A percentile compares a stretch with the other conserved stretches of the same genome.
phyloP scores from a whole-genome alignment of 2,888 invertebrate species.

The Archips crataeganus region DNA sequence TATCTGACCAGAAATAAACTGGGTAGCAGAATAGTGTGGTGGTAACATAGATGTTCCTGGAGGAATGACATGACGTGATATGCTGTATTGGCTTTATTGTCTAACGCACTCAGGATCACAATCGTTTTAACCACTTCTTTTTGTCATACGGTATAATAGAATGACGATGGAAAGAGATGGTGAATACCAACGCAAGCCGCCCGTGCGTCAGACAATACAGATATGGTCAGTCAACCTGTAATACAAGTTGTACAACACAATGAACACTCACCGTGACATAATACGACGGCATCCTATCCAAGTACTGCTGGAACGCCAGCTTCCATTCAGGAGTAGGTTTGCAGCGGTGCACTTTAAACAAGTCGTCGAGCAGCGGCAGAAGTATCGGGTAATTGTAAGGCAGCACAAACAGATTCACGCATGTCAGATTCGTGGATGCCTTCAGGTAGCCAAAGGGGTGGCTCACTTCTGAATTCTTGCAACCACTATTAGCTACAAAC shows the following conservation, averaged over 20 bases:
- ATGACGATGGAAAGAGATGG: too few relatives aligned
- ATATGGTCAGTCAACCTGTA: too few relatives aligned
- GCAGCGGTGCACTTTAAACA: constrained; percentile 96
- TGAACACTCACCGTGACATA: constrained; percentile 89
- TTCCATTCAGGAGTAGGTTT: constrained; percentile 98
- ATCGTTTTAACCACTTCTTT: too few relatives aligned
- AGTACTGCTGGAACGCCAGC: constrained; percentile 96
- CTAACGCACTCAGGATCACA: too few relatives aligned
- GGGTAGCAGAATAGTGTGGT: too few relatives aligned
- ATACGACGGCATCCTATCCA: constrained; percentile 98
- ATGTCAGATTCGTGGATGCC: constrained; percentile 96
- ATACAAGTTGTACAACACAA: background rate
- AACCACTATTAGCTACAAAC: constrained; percentile 96
- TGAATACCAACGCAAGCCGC: too few relatives aligned
- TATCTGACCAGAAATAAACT: too few relatives aligned
- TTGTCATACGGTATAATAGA: too few relatives aligned
- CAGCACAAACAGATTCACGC: constrained; percentile 98
- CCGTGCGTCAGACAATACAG: too few relatives aligned
- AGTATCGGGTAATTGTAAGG: constrained; percentile 99
- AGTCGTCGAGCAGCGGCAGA: constrained; percentile 95
- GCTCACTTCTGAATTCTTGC: constrained; percentile 92
- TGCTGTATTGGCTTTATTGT: too few relatives aligned
- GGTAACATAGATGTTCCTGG: too few relatives aligned
- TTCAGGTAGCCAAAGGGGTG: constrained; percentile 99
- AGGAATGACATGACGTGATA: too few relatives aligned